Percentiles rank a stretch among this genome's conserved stretches.
phyloP scores from a whole-genome alignment of 2,888 invertebrate species.

The Erebia aethiops region DNA sequence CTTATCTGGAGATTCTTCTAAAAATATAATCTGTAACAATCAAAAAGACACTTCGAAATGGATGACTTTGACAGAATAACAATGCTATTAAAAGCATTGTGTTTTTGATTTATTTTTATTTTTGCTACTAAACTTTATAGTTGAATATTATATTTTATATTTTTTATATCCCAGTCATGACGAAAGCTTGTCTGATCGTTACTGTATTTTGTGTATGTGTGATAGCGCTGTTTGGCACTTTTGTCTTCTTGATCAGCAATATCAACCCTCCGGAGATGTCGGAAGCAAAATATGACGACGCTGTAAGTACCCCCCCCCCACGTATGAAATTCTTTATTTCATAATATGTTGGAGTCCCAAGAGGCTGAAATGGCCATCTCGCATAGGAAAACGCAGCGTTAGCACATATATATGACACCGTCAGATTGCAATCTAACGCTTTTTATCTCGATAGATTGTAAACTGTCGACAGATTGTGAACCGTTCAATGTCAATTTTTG shows the following conservation, averaged over 20 bases:
- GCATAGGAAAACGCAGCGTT: no score
- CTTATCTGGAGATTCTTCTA: no score
- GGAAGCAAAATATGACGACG: constrained; percentile 24
- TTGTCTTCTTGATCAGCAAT: constrained; percentile 50
- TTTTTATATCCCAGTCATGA: constrained; percentile 36
- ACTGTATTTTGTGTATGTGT: constrained; percentile 40
- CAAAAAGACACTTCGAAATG: background rate
- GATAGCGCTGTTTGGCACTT: constrained; percentile 47
- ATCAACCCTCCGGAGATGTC: constrained; percentile 51
- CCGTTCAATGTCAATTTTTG: no score
- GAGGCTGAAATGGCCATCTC: no score
- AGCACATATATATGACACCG: no score
- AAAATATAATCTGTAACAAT: background rate
- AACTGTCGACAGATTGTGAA: no score
- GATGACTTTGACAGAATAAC: constrained; percentile 3
- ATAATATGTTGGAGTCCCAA: no score
- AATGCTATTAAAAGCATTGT: background rate
- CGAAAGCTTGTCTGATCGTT: constrained; percentile 42
- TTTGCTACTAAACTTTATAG: background rate
- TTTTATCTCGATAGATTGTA: no score
- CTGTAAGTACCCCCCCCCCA: no score
- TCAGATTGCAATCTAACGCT: no score
- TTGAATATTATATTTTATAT: background rate
- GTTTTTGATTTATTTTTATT: background rate
- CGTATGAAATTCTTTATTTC: no score